A percentile compares a stretch with the other conserved stretches of the same genome.
These are phyloP conservation scores for Tubulanus polymorphus DNA, from an alignment of 2,888 invertebrate species.

Conservation along the genomic window DNA sequence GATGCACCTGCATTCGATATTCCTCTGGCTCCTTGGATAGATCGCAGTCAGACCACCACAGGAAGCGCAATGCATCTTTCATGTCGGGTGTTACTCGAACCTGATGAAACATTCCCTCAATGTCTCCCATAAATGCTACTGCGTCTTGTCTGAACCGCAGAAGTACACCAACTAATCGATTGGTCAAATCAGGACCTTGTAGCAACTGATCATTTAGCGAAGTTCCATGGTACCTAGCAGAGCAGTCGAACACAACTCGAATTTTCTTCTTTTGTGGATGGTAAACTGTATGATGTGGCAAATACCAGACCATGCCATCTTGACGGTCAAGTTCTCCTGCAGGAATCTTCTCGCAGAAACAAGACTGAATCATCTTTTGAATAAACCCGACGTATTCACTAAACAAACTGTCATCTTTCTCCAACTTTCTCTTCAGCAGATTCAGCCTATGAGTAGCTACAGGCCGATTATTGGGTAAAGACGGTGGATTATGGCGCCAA, in stretches of 20 bases:
- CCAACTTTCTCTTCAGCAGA: background rate
- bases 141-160: conserved; percentile 4
- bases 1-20: conserved; percentile 5
- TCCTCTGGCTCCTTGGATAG: background rate
- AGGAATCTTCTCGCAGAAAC: background rate
- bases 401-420: background rate
- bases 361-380: background rate
- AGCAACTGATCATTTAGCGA: conserved; percentile 3
- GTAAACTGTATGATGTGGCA: conserved; percentile 5
- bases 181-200: background rate
- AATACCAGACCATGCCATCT: background rate
- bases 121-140: conserved; percentile 1
- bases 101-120: background rate
- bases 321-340: background rate
- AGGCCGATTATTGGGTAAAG: conserved; percentile 1
- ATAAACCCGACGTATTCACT: conserved; percentile 3
- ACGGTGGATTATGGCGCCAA: background rate
- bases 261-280: conserved; percentile 6
- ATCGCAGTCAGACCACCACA: background rate
- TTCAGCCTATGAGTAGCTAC: background rate
- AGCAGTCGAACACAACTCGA: conserved; percentile 16
- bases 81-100: background rate
- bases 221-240: conserved; percentile 1
- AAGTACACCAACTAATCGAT: conserved; percentile 2
- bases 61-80: background rate